Evolutionary conservation across 2,113 vertebrate species (phyloP).

Genomic region (Pimephales promelas): DNA sequence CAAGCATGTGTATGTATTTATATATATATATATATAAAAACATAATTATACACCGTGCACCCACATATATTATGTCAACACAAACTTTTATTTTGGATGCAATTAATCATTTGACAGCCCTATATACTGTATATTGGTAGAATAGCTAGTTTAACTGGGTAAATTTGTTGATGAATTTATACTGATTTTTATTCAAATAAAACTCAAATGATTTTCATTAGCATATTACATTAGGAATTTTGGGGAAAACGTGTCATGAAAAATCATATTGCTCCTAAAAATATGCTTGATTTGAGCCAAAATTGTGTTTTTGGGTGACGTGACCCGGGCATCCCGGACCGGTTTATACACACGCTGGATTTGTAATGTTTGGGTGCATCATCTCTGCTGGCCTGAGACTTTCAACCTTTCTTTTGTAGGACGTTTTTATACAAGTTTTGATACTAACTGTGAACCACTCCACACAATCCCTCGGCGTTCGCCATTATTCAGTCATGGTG

Average conservation of each 20-base stretch:
- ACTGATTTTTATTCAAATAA: neutral
- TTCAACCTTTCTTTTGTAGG: conserved; percentile 45
- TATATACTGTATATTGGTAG: too few species aligned
- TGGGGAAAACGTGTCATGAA: neutral
- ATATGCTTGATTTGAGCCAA: neutral
- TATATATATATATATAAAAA: too few species aligned
- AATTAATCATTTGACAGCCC: too few species aligned
- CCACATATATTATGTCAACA: too few species aligned
- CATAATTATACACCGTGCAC: too few species aligned
- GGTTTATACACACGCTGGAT: conserved; percentile 34
- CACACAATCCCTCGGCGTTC: neutral
- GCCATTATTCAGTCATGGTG: neutral
- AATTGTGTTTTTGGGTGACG: neutral
- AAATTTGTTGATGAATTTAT: neutral
- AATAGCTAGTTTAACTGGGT: neutral
- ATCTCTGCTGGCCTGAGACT: conserved; percentile 27
- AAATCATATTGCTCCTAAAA: neutral
- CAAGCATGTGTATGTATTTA: too few species aligned
- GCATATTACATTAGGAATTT: neutral
- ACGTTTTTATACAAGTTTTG: conserved; percentile 68
- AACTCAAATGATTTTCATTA: neutral
- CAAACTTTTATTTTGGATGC: too few species aligned
- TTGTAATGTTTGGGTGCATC: neutral
- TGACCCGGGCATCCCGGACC: neutral
- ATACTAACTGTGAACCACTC: conserved; percentile 69